A percentile compares a stretch with the other conserved stretches of the same genome.
These are phyloP conservation scores for Coelinius sp. DNA, from an alignment of 2,888 invertebrate genomes.

Conservation along the genomic window DNA sequence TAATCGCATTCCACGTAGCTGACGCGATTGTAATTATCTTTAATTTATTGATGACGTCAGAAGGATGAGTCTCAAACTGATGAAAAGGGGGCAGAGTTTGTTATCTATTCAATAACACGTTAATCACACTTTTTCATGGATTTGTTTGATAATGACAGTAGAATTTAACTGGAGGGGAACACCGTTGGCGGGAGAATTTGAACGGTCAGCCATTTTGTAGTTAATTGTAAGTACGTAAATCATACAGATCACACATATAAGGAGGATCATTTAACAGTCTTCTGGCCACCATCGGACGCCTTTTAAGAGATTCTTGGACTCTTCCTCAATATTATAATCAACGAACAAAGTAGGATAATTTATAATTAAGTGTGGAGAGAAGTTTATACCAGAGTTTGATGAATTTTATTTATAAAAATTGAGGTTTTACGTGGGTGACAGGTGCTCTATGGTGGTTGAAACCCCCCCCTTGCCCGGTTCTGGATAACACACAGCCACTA, in stretches of 20 bases:
- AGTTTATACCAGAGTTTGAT: no score
- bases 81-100: not conserved
- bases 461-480: no score
- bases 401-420: no score
- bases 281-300: slow-evolving; percentile 13
- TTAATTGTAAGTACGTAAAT: not conserved
- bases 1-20: not conserved
- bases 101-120: not conserved
- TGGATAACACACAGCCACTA: no score
- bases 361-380: not conserved
- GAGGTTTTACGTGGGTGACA: no score
- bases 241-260: slow-evolving; percentile 1
- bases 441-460: no score
- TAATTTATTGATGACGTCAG: no score
- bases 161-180: not conserved
- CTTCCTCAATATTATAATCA: not conserved
- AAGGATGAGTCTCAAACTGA: not conserved
- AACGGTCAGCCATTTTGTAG: not conserved
- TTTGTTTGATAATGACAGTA: no score
- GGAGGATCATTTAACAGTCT: slow-evolving; percentile 6
- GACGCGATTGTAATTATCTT: no score
- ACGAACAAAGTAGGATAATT: not conserved
- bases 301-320: not conserved
- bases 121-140: not conserved
- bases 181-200: not conserved